A percentile compares a stretch with the other conserved stretches of the same genome.
Conservation (phyloP, 2,888 invertebrate genomes). For the Euspilapteryx auroguttella region DNA sequence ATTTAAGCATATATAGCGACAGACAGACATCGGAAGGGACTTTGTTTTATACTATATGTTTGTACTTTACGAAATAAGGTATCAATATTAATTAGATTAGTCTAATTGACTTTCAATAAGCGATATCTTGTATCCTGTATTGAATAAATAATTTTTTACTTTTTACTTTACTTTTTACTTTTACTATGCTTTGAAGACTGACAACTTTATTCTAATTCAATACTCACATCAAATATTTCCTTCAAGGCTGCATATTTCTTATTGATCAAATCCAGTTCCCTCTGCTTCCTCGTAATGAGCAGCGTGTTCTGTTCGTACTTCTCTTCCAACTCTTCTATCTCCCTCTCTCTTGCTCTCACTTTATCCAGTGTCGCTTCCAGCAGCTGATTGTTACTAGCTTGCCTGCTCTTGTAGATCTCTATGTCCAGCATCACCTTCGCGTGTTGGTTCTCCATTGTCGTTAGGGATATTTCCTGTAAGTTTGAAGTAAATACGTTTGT, state of each 20-base stretch:
- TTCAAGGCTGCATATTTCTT: conserved; percentile 30
- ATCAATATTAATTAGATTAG: too few relatives aligned
- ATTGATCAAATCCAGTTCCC: conserved; percentile 33
- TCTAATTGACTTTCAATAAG: too few relatives aligned
- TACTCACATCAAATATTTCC: conserved; percentile 40
- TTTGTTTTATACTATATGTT: too few relatives aligned
- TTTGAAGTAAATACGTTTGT: too few relatives aligned
- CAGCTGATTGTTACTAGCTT: conserved; percentile 24
- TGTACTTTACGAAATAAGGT: too few relatives aligned
- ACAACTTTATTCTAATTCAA: too few relatives aligned
- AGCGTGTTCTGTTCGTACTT: conserved; percentile 26
- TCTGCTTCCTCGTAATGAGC: conserved; percentile 29
- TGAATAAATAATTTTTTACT: too few relatives aligned
- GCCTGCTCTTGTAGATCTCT: conserved; percentile 49
- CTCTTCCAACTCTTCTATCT: conserved; percentile 26
- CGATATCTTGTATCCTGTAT: too few relatives aligned
- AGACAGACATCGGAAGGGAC: too few relatives aligned
- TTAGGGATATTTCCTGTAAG: conserved; percentile 52
- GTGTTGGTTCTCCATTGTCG: conserved; percentile 59
- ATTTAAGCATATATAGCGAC: too few relatives aligned
- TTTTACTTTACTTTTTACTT: too few relatives aligned
- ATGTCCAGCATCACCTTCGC: conserved; percentile 60
- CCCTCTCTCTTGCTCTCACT: conserved; percentile 30
- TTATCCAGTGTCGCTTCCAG: conserved; percentile 25
- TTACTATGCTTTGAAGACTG: too few relatives aligned